Evolutionary conservation across 1,140 invertebrate species (phyloP).

Genomic region (Drosophila ironensis): DNA sequence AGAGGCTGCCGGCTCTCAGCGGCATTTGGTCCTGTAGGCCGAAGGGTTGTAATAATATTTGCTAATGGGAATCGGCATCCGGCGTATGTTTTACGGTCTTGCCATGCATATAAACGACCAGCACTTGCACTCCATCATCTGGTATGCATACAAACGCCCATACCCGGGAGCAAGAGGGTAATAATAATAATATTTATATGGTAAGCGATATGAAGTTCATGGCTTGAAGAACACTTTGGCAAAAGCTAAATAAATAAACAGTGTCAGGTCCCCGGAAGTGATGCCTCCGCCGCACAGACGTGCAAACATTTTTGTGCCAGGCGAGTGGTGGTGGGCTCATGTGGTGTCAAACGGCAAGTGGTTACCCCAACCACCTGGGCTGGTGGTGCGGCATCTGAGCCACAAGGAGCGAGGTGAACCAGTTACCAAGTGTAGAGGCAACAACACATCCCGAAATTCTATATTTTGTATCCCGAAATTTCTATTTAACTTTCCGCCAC

Average conservation of each 20-base stretch:
- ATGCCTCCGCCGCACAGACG: background rate
- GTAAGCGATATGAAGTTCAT: constrained; percentile 69
- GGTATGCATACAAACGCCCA: constrained; percentile 10
- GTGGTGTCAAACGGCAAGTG: constrained; percentile 41
- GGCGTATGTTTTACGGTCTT: constrained; percentile 32
- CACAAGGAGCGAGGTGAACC: constrained; percentile 1
- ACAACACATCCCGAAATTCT: no score
- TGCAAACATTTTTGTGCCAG: constrained; percentile 7
- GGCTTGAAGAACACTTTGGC: constrained; percentile 55
- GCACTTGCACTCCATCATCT: constrained; percentile 61
- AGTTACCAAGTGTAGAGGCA: no score
- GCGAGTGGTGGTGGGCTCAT: constrained; percentile 32
- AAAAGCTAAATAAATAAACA: constrained; percentile 73
- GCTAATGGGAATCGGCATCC: constrained; percentile 47
- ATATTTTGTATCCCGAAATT: no score
- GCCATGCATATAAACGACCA: constrained; percentile 51
- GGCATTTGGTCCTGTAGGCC: constrained; percentile 1
- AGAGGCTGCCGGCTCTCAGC: background rate
- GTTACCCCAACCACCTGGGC: constrained; percentile 25
- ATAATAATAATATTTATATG: constrained; percentile 80
- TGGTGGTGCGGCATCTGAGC: constrained; percentile 33
- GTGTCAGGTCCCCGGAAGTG: constrained; percentile 14
- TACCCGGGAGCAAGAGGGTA: constrained; percentile 28
- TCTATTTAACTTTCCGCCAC: no score
- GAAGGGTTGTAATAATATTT: constrained; percentile 57